Percentiles rank a stretch among this genome's conserved stretches.
Evolutionary conservation across 1,140 invertebrate species (phyloP).

Genomic region (Dysdera silvatica): DNA sequence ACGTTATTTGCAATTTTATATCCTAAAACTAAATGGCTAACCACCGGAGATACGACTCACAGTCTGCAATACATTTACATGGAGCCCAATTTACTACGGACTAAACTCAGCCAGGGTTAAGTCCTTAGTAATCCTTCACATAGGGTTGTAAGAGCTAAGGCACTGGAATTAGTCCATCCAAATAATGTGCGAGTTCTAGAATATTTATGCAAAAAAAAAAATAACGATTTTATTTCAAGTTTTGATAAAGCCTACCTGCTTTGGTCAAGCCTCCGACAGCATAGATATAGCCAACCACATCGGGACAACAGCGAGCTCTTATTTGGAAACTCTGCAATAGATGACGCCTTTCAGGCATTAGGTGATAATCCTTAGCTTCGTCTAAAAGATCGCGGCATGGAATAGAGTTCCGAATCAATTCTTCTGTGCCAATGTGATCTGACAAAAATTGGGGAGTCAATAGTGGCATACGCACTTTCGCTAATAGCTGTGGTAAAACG

Average conservation of each 20-base stretch:
- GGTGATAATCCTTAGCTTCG: constrained; percentile 73
- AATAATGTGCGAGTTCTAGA: neutral
- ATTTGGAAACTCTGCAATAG: constrained; percentile 67
- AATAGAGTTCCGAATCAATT: constrained; percentile 64
- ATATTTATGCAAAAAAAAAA: neutral
- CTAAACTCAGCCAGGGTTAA: no score
- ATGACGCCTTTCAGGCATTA: constrained; percentile 71
- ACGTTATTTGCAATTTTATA: no score
- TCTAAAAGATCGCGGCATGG: constrained; percentile 70
- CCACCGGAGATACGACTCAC: no score
- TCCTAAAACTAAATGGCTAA: no score
- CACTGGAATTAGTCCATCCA: no score
- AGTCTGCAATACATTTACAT: no score
- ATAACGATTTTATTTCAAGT: neutral
- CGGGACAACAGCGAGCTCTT: constrained; percentile 65
- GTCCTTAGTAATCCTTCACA: no score
- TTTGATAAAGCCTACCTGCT: constrained; percentile 48
- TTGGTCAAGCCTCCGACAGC: constrained; percentile 80
- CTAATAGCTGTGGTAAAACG: constrained; percentile 61
- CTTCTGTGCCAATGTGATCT: constrained; percentile 74
- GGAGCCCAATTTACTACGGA: no score
- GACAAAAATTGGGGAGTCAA: constrained; percentile 73
- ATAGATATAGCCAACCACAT: constrained; percentile 67
- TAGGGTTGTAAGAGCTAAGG: no score
- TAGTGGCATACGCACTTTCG: constrained; percentile 68